phyloP scores from a whole-genome alignment of 2,888 invertebrate species.

The Stenichneumon culpator region DNA sequence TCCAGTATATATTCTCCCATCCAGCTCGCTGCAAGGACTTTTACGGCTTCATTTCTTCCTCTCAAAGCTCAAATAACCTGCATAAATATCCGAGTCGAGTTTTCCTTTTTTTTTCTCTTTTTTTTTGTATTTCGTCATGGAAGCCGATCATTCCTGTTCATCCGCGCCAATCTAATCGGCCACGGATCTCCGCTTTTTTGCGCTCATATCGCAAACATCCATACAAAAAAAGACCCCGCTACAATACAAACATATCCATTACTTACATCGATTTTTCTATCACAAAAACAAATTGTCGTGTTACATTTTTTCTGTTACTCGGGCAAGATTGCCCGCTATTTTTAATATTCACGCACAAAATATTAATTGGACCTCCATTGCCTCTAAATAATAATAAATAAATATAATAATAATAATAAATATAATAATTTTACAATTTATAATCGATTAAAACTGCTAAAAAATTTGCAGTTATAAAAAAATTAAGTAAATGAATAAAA shows the following conservation, averaged over 20 bases:
- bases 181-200: conserved; percentile 4
- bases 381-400: no score
- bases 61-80: conserved; percentile 33
- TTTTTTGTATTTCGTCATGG: neutral
- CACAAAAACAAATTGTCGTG: neutral
- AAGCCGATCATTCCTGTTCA: neutral
- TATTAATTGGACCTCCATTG: no score
- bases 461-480: no score
- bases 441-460: no score
- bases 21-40: conserved; percentile 14
- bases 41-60: conserved; percentile 50
- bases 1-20: neutral
- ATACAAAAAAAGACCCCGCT: neutral
- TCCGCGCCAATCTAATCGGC: neutral
- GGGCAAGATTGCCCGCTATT: neutral
- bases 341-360: no score
- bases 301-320: neutral
- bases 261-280: neutral
- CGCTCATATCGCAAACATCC: neutral
- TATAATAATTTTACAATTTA: neutral
- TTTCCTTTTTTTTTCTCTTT: neutral
- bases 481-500: no score
- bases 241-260: neutral
- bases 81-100: conserved; percentile 26
- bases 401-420: no score